phyloP scores from a whole-genome alignment of 1,140 invertebrate species.

The Pseudomyrmex pallidus region DNA sequence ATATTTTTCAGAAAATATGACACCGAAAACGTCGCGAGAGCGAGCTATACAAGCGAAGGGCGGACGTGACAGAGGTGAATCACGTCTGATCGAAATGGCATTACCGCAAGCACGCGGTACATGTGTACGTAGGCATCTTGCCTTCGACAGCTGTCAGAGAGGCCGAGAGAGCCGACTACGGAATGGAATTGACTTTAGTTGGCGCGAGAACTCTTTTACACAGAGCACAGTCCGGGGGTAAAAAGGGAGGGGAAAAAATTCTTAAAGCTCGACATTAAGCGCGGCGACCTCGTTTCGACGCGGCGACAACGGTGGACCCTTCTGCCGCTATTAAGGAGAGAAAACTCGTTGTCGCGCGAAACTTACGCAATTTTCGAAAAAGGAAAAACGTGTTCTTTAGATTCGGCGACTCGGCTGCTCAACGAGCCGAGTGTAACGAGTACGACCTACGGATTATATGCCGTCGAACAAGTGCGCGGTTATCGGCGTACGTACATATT shows the following conservation, averaged over 20 bases:
- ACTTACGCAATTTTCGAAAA: constrained; percentile 55
- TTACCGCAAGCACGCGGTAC: constrained; percentile 5
- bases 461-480: neutral
- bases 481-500: neutral
- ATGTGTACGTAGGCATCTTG: constrained; percentile 43
- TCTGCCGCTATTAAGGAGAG: neutral
- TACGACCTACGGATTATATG: neutral
- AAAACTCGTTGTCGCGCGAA: constrained; percentile 24
- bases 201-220: constrained; percentile 27
- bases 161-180: constrained; percentile 57
- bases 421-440: constrained; percentile 32
- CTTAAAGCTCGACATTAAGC: constrained; percentile 70
- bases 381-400: constrained; percentile 42
- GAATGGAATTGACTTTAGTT: constrained; percentile 66
- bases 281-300: constrained; percentile 63
- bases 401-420: constrained; percentile 2
- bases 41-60: constrained; percentile 9
- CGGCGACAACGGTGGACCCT: constrained; percentile 16
- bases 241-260: constrained; percentile 47
- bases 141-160: constrained; percentile 69
- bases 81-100: constrained; percentile 55
- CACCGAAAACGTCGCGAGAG: constrained; percentile 22
- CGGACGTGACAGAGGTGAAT: constrained; percentile 53
- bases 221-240: neutral
- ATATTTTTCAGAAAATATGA: constrained; percentile 45